Conservation (phyloP, 1,140 invertebrate species). For the Lasaia peninsularis region DNA sequence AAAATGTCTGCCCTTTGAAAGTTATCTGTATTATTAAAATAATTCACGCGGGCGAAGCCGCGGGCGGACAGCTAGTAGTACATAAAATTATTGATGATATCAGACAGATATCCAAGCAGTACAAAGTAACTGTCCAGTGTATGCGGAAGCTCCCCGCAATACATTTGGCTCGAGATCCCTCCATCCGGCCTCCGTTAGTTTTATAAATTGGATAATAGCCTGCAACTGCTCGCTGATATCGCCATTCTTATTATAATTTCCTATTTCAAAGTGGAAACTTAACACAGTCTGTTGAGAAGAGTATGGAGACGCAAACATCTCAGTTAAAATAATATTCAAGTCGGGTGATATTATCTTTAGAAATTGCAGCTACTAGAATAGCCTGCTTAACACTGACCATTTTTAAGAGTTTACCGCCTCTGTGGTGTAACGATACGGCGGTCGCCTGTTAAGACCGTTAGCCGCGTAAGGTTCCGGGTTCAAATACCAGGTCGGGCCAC, state of each 20-base stretch:
- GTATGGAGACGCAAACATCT: not conserved
- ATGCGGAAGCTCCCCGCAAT: not conserved
- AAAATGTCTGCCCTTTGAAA: too few relatives aligned
- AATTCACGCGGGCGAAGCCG: too few relatives aligned
- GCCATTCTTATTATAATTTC: not conserved
- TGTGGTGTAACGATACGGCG: too few relatives aligned
- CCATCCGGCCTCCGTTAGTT: constrained; percentile 2
- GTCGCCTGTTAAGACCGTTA: too few relatives aligned
- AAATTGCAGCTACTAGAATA: not conserved
- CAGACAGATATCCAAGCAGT: too few relatives aligned
- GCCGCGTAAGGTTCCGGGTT: too few relatives aligned
- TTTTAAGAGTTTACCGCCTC: too few relatives aligned
- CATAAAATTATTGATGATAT: too few relatives aligned
- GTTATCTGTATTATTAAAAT: too few relatives aligned
- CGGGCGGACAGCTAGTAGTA: too few relatives aligned
- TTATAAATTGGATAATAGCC: constrained; percentile 10
- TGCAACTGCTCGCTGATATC: constrained; percentile 2
- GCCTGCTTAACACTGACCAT: too few relatives aligned
- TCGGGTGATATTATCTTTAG: not conserved
- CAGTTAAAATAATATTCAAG: not conserved
- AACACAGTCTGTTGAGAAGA: not conserved
- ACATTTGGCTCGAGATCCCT: constrained; percentile 9
- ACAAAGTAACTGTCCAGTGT: not conserved
- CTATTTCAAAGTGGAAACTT: not conserved
- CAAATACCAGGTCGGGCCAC: too few relatives aligned